Evolutionary conservation across 1,140 invertebrate species (phyloP).

Genomic region (Andrena cerasifolii): DNA sequence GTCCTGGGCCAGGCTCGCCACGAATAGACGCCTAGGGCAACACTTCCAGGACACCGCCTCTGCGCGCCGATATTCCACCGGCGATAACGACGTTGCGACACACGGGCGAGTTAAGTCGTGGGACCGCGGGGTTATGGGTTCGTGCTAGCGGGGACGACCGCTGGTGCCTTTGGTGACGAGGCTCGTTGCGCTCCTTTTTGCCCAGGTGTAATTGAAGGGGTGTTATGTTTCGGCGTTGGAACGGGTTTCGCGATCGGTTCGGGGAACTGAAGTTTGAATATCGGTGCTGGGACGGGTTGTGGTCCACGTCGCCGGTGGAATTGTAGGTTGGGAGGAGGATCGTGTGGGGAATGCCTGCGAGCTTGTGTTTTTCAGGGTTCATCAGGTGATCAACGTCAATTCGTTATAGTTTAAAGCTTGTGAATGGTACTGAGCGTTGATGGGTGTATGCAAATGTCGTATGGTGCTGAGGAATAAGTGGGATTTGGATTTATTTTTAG

Average conservation of each 20-base stretch:
- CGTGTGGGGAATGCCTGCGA: no score
- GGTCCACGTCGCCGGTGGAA: no score
- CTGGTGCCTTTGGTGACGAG: background rate
- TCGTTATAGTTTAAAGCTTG: no score
- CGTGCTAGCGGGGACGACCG: slow-evolving; percentile 10
- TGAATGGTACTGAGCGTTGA: no score
- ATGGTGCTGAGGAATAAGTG: no score
- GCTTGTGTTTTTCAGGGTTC: no score
- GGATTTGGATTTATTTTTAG: no score
- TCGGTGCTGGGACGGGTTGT: no score
- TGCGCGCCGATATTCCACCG: slow-evolving; percentile 39
- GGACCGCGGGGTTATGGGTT: slow-evolving; percentile 26
- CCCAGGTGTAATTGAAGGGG: background rate
- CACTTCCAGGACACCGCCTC: slow-evolving; percentile 55
- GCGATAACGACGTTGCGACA: slow-evolving; percentile 54
- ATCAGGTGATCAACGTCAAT: no score
- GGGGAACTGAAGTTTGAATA: background rate
- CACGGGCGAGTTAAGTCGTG: slow-evolving; percentile 33
- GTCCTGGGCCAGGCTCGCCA: slow-evolving; percentile 39
- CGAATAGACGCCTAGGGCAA: slow-evolving; percentile 56
- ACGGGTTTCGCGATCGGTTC: background rate
- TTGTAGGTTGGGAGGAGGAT: no score
- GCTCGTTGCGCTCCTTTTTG: background rate
- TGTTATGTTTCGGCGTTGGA: background rate
- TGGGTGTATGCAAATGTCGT: no score